phyloP scores from a whole-genome alignment of 2,113 vertebrate genomes.

The Pogonocichla stellata region DNA sequence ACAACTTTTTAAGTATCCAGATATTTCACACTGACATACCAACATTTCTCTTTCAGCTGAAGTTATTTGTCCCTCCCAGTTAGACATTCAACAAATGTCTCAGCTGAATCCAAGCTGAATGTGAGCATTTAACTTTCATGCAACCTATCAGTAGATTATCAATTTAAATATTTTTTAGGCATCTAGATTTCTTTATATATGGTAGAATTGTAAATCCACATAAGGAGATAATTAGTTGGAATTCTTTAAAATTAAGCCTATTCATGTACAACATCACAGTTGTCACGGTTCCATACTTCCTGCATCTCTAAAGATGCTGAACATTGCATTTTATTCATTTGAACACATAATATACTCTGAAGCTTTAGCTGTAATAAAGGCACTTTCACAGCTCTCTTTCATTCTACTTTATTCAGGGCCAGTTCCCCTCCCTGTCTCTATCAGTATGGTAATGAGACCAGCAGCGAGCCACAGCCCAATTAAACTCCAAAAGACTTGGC shows the following conservation, averaged over 20 bases:
- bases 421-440: neutral
- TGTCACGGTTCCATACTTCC: neutral
- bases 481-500: neutral
- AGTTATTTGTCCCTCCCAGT: neutral
- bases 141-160: neutral
- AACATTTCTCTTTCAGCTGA: neutral
- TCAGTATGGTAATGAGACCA: conserved; percentile 2
- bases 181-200: neutral
- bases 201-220: neutral
- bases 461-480: neutral
- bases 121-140: neutral
- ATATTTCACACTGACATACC: neutral
- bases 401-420: neutral
- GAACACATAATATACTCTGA: neutral
- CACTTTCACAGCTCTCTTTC: neutral
- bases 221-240: neutral
- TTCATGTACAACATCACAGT: neutral
- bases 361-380: neutral
- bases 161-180: neutral
- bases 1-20: neutral
- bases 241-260: neutral
- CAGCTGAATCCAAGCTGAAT: neutral
- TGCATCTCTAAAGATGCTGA: neutral
- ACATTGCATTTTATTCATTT: neutral
- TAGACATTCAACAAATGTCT: neutral